A percentile compares a stretch with the other conserved stretches of the same genome.
Conservation (phyloP, 2,797 vertebrate species). For the Chiloscyllium punctatum region DNA sequence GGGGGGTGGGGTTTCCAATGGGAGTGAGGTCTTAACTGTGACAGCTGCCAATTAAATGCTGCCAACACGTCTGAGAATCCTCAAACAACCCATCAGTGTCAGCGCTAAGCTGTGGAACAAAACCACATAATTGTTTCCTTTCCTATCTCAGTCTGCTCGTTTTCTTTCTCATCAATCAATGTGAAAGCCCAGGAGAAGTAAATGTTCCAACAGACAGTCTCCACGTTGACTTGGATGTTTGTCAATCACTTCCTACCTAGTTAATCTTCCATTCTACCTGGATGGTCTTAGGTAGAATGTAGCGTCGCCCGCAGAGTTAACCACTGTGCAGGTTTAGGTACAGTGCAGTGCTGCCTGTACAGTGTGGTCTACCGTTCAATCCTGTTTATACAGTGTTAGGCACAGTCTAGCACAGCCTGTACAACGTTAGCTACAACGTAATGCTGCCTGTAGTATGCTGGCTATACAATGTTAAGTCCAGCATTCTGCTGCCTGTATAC, state of each 20-base stretch:
- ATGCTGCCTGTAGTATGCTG: too few species aligned
- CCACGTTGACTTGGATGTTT: not conserved
- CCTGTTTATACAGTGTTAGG: not conserved
- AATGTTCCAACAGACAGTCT: not conserved
- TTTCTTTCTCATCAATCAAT: not conserved
- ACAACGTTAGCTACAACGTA: not conserved
- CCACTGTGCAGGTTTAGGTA: not conserved
- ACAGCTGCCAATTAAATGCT: not conserved
- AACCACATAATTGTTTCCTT: not conserved
- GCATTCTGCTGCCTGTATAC: not conserved
- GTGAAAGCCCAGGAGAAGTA: too few species aligned
- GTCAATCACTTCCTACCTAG: not conserved
- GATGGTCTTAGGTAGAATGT: not conserved
- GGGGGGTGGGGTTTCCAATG: not conserved
- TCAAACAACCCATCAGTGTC: not conserved
- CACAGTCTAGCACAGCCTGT: too few species aligned
- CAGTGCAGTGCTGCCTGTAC: not conserved
- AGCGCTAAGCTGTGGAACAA: not conserved
- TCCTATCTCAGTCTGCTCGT: not conserved
- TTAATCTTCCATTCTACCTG: too few species aligned
- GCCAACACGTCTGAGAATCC: not conserved
- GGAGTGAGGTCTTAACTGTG: not conserved
- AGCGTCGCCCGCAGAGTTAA: too few species aligned
- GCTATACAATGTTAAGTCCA: not conserved
- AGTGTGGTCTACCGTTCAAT: too few species aligned